A percentile compares a stretch with the other conserved stretches of the same genome.
phyloP scores from a whole-genome alignment of 1,140 invertebrate genomes.

The Ladona fulva region DNA sequence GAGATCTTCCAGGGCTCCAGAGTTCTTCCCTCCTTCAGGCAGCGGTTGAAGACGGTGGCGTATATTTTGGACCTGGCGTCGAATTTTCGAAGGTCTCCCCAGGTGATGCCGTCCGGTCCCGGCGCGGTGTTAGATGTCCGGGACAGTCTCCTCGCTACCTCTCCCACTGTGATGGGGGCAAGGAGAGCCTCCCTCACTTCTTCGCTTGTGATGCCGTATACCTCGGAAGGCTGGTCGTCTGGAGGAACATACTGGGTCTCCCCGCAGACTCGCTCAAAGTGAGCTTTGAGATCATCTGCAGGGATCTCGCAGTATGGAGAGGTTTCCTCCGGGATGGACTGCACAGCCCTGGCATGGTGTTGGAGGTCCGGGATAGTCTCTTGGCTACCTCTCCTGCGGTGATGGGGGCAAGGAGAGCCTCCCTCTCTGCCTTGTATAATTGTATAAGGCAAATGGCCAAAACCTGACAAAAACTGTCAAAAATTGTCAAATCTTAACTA shows the following conservation, averaged over 20 bases:
- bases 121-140: no score
- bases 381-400: not conserved
- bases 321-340: no score
- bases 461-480: no score
- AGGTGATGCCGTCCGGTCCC: conserved; percentile 13
- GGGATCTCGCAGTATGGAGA: not conserved
- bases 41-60: not conserved
- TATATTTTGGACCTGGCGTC: not conserved
- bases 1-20: conserved; percentile 22
- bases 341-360: conserved; percentile 15
- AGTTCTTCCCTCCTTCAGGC: not conserved
- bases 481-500: no score
- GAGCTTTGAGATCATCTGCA: not conserved
- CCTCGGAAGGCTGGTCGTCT: no score
- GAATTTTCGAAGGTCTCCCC: not conserved
- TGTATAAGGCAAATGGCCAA: no score
- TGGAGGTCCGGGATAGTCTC: not conserved
- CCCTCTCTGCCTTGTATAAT: no score
- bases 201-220: not conserved
- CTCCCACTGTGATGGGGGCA: no score
- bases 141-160: no score
- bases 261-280: not conserved
- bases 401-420: no score
- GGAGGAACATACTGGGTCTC: not conserved
- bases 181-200: not conserved